phyloP scores from a whole-genome alignment of 2,797 vertebrate genomes.

The Luscinia luscinia region DNA sequence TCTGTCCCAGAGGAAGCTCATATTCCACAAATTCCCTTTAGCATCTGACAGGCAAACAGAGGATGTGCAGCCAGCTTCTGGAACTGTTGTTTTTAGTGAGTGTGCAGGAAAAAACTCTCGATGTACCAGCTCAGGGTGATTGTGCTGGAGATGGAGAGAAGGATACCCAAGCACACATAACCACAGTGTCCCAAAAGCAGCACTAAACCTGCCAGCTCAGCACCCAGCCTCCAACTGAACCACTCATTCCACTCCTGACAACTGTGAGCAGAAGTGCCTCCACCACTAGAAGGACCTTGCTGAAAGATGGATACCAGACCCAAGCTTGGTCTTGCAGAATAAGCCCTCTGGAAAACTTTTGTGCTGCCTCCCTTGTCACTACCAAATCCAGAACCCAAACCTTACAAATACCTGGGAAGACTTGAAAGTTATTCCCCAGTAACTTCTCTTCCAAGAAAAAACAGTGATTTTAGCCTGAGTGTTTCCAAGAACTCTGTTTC shows the following conservation, averaged over 20 bases:
- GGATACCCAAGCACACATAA: not conserved
- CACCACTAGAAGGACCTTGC: not conserved
- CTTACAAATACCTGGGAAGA: not conserved
- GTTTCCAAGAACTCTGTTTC: not conserved
- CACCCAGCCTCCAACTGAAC: not conserved
- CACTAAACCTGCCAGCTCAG: not conserved
- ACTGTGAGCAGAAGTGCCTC: not conserved
- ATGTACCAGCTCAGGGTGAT: not conserved
- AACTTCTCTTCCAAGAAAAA: not conserved
- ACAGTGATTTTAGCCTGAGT: not conserved
- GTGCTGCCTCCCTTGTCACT: not conserved
- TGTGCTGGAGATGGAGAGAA: not conserved
- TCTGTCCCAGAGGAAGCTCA: constrained; percentile 42
- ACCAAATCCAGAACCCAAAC: not conserved
- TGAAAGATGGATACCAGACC: not conserved
- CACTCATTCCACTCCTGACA: not conserved
- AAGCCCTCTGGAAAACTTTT: not conserved
- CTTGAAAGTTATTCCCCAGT: not conserved
- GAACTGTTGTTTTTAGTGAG: not conserved
- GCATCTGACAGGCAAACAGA: constrained; percentile 14
- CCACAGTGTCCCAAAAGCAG: not conserved
- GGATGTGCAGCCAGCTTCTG: not conserved
- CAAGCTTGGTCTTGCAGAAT: not conserved
- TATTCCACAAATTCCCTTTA: not conserved
- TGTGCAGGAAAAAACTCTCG: not conserved